Percentiles rank a stretch among this genome's conserved stretches.
Evolutionary conservation across 2,113 vertebrate species (phyloP).

Genomic region (Engraulis encrasicolus): DNA sequence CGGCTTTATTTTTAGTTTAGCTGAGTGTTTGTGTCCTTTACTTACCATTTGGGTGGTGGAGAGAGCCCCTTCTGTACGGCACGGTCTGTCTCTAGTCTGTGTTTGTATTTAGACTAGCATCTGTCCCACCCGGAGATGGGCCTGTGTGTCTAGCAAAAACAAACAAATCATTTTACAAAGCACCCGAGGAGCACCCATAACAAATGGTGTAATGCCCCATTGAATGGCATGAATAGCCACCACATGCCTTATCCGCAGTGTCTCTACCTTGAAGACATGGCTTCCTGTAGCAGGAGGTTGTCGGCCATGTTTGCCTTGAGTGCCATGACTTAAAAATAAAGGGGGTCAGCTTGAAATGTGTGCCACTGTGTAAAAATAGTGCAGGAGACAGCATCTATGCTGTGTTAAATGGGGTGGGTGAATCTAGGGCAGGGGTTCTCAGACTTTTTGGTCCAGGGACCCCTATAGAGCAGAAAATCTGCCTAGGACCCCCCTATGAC

Average conservation of each 20-base stretch:
- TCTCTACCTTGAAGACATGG: neutral
- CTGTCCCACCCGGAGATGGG: neutral
- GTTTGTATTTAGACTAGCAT: neutral
- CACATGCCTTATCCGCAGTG: neutral
- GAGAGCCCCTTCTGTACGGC: neutral
- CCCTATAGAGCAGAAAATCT: too few species aligned
- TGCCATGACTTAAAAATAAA: neutral
- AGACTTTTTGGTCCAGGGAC: too few species aligned
- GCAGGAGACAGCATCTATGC: neutral
- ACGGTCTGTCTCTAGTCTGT: neutral
- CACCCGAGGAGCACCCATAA: neutral
- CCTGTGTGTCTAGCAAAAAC: neutral
- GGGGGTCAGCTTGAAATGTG: neutral
- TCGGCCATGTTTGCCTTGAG: neutral
- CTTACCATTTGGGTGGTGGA: neutral
- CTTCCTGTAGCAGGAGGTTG: neutral
- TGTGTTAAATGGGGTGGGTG: neutral
- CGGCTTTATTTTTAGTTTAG: neutral
- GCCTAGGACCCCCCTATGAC: too few species aligned
- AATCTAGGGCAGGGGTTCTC: neutral
- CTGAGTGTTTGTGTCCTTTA: neutral
- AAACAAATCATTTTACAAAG: constrained; percentile 8
- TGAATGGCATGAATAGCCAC: neutral
- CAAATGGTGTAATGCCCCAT: neutral
- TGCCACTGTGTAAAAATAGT: neutral